These are phyloP conservation scores for Hepsetus odoe DNA, from an alignment of 2,113 vertebrate genomes.

Conservation along the genomic window DNA sequence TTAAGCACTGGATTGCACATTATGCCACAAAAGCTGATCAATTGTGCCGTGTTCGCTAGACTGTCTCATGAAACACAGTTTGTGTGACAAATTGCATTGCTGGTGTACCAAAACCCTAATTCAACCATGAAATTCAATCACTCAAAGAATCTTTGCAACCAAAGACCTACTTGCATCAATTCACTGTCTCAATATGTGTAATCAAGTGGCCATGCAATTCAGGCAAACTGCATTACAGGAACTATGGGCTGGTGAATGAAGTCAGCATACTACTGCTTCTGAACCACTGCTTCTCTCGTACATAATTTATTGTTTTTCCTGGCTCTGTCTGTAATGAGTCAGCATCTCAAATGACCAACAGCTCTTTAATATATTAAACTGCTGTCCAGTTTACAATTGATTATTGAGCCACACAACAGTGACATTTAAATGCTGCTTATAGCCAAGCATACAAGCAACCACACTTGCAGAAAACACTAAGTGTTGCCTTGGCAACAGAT, in stretches of 20 bases:
- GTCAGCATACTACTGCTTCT: neutral
- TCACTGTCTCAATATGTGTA: neutral
- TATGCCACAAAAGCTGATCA: neutral
- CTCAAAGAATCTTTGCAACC: neutral
- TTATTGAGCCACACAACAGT: slow-evolving; percentile 62
- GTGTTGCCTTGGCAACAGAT: slow-evolving; percentile 66
- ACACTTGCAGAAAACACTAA: slow-evolving; percentile 61
- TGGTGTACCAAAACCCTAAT: slow-evolving; percentile 42
- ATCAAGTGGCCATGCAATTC: neutral
- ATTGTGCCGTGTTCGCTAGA: neutral
- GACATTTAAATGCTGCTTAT: slow-evolving; percentile 46
- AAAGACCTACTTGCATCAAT: slow-evolving; percentile 1
- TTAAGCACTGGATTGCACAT: slow-evolving; percentile 32
- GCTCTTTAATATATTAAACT: slow-evolving; percentile 33
- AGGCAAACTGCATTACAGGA: neutral
- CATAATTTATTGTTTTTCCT: neutral
- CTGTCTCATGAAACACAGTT: neutral
- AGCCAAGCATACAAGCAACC: slow-evolving; percentile 74
- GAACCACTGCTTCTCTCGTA: neutral
- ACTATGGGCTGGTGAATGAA: neutral
- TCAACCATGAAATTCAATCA: slow-evolving; percentile 51
- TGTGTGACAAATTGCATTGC: slow-evolving; percentile 12
- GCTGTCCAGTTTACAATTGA: slow-evolving; percentile 57
- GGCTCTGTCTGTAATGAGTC: slow-evolving; percentile 3
- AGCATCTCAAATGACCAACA: neutral